Conservation (phyloP, 1,140 invertebrate species). For the Zaprionus ornatus region DNA sequence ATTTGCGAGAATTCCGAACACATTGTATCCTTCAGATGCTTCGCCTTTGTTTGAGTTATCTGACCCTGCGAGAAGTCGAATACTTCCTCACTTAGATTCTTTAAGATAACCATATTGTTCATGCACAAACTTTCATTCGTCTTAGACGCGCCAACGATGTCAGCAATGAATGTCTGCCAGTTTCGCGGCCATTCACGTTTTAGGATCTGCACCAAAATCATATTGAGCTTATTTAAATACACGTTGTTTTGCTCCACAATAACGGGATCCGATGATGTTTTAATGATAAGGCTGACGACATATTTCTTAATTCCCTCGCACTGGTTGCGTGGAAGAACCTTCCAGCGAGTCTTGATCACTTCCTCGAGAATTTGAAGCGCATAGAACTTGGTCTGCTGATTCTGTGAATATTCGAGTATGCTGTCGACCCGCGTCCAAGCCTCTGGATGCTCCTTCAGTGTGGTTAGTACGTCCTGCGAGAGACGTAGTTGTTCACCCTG, state of each 20-base stretch:
- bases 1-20: conserved; percentile 99
- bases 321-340: conserved; percentile 98
- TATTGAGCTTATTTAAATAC: conserved; percentile 99
- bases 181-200: conserved; percentile 99
- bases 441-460: conserved; percentile 98
- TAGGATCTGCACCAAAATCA: conserved; percentile 99
- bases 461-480: conserved; percentile 97
- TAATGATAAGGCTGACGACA: conserved; percentile 99
- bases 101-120: conserved; percentile 99
- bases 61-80: conserved; percentile 99
- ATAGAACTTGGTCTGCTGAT: conserved; percentile 99
- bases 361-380: conserved; percentile 99
- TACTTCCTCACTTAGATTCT: conserved; percentile 98
- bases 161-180: conserved; percentile 99
- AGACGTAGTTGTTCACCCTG: conserved; percentile 96
- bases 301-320: conserved; percentile 99
- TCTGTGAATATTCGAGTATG: conserved; percentile 97
- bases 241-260: conserved; percentile 97
- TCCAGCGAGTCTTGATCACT: conserved; percentile 99
- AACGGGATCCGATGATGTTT: conserved; percentile 96
- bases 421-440: conserved; percentile 99
- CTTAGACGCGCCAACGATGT: conserved; percentile 99
- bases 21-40: conserved; percentile 99
- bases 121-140: conserved; percentile 99
- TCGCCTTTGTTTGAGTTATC: conserved; percentile 99